Evolutionary conservation across 2,888 invertebrate species (phyloP), one percentile per base, ranked within the genome.

Genomic region (Leucophenga maculata): DNA sequence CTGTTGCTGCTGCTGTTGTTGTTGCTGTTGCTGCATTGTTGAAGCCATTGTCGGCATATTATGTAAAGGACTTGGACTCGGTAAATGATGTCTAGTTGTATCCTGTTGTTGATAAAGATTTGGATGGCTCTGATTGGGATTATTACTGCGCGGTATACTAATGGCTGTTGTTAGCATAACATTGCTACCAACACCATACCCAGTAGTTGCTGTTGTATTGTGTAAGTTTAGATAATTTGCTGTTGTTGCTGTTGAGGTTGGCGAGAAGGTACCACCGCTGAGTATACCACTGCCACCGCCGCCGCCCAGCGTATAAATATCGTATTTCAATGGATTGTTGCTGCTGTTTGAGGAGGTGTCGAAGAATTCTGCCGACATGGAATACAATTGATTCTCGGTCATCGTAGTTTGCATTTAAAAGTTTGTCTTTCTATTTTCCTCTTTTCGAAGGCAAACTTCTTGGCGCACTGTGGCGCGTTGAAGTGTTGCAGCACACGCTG

Each of bases 361-460:
- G 82, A 88, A 88, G 78, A 88, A 86, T 79, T 88, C 88, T 75
- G 88, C 86, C 80, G 88, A 87, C 85, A 87, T 86, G 79, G 87
- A 79, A 78, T 86, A 88, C 72, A 88, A 65, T 83, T 88, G 88
- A 80, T 88, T 88, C 75, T 88, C 88, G 82, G 88, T 88, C 88
- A 88, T 88, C 75, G 77, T 85, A 79, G 57, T 50, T 50, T 11
- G n/a, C 8, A 68, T 73, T 20, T 66, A 13, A 44, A 3, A 0
- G 20, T 22, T 6, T 31, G 70, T 67, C 69, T 68, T 65, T 32
- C 55, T 70, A 39, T 66, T 55, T 44, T 55, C 52, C 11, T 67
- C 26, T 60, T 67, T 13, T 18, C n/a, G 52, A 13, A 55, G 13
- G 64, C 78, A 72, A 26, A 68, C 70, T 67, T 67, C 74, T 52